phyloP scores from a whole-genome alignment of 2,888 invertebrate genomes.

The Apodemia hepburni region DNA sequence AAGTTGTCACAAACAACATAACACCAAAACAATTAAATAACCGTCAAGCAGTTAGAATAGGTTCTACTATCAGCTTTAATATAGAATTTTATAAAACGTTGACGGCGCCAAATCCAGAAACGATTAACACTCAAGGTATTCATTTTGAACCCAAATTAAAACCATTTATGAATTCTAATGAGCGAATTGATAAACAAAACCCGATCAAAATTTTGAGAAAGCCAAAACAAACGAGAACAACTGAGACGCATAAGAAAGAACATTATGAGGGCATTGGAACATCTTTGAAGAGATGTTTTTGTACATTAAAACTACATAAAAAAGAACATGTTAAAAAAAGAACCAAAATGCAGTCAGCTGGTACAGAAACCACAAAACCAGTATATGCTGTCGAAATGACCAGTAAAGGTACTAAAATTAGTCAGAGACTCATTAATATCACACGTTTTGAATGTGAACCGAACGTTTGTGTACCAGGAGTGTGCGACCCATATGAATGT shows the following conservation, averaged over 20 bases:
- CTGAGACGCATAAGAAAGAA: constrained; percentile 16
- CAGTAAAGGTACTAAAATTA: constrained; percentile 17
- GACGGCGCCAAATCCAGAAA: constrained; percentile 16
- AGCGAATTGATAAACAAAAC: background rate
- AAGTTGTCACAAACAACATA: constrained; percentile 7
- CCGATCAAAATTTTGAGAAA: background rate
- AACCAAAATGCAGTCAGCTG: background rate
- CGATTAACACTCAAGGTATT: background rate
- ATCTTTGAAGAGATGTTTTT: constrained; percentile 29
- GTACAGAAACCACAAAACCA: background rate
- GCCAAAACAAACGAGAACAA: background rate
- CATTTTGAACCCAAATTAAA: background rate
- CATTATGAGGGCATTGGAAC: background rate
- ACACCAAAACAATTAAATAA: constrained; percentile 2
- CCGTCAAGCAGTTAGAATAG: constrained; percentile 32
- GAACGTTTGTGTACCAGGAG: constrained; percentile 37
- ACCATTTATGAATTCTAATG: background rate
- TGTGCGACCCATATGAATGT: constrained; percentile 40
- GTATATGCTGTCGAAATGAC: constrained; percentile 1
- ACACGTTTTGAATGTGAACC: constrained; percentile 41
- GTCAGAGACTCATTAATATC: constrained; percentile 16
- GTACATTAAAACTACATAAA: constrained; percentile 25
- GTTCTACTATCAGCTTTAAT: constrained; percentile 35
- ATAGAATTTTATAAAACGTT: constrained; percentile 34
- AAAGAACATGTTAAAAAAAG: constrained; percentile 13